Percentiles rank a stretch among this genome's conserved stretches.
Conservation (phyloP, 2,888 invertebrate species). For the Aphelenchoides bicaudatus region DNA sequence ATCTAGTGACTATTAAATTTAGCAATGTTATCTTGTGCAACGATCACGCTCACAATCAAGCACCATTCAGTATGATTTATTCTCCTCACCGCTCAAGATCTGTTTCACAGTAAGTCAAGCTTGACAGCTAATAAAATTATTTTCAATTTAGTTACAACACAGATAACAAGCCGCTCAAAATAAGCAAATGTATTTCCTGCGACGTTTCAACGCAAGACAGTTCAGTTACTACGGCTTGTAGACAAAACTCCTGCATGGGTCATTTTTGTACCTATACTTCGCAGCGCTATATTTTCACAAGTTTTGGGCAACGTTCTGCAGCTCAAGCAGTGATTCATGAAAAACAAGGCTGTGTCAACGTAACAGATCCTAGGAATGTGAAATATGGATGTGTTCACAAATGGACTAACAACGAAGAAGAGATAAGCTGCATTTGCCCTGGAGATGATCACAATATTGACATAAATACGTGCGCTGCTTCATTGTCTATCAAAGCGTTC, state of each 20-base stretch:
- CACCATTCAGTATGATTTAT: conserved; percentile 24
- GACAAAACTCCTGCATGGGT: conserved; percentile 47
- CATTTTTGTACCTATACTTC: conserved; percentile 56
- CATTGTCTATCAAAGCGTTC: too few relatives aligned
- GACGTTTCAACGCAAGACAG: conserved; percentile 52
- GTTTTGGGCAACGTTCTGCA: conserved; percentile 10
- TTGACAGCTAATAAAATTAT: conserved; percentile 24
- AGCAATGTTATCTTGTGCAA: conserved; percentile 26
- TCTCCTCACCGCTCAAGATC: conserved; percentile 34
- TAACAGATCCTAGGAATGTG: conserved; percentile 45
- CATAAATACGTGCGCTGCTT: conserved; percentile 31
- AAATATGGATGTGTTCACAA: conserved; percentile 51
- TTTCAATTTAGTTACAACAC: conserved; percentile 28
- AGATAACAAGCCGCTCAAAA: conserved; percentile 24
- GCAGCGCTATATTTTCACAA: conserved; percentile 33
- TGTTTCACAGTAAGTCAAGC: conserved; percentile 22
- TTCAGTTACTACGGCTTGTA: conserved; percentile 49
- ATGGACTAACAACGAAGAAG: conserved; percentile 56
- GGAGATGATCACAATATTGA: conserved; percentile 52
- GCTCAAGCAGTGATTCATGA: conserved; percentile 36
- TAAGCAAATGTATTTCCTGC: conserved; percentile 50
- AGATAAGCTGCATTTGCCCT: conserved; percentile 52
- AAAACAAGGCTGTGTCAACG: conserved; percentile 58
- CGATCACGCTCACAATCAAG: conserved; percentile 20
- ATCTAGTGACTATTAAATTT: not conserved